A percentile compares a stretch with the other conserved stretches of the same genome.
Conservation (phyloP, 2,797 vertebrate genomes). For the Sebastes glaucus region DNA sequence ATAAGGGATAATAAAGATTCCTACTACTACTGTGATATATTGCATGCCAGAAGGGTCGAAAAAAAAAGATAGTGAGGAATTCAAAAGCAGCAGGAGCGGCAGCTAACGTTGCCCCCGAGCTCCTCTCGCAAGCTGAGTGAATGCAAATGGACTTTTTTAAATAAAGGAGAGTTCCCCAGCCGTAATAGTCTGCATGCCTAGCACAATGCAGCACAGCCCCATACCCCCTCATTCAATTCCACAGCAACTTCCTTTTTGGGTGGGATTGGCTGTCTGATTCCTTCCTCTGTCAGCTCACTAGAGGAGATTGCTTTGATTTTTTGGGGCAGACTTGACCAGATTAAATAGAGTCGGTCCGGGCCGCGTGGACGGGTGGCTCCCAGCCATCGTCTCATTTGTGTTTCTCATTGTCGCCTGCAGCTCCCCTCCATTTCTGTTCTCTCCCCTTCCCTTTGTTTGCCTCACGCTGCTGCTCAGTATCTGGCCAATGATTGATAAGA, state of each 20-base stretch:
- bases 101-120: constrained; percentile 59
- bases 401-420: constrained; percentile 73
- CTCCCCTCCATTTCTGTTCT: constrained; percentile 68
- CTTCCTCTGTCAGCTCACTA: constrained; percentile 51
- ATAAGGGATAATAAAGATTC: constrained; percentile 71
- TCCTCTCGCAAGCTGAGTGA: constrained; percentile 54
- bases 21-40: constrained; percentile 60
- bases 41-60: constrained; percentile 58
- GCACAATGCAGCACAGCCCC: constrained; percentile 48
- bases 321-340: constrained; percentile 68
- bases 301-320: constrained; percentile 71
- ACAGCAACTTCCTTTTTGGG: constrained; percentile 55
- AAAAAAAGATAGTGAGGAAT: constrained; percentile 56
- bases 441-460: constrained; percentile 70
- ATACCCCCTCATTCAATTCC: constrained; percentile 57
- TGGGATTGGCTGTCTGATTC: constrained; percentile 58
- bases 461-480: constrained; percentile 77
- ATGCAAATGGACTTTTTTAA: constrained; percentile 68
- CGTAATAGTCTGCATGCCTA: constrained; percentile 47
- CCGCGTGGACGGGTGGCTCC: constrained; percentile 53
- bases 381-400: constrained; percentile 75
- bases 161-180: constrained; percentile 57
- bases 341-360: constrained; percentile 66
- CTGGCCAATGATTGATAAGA: constrained; percentile 86
- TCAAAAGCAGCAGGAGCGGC: constrained; percentile 60